phyloP scores from a whole-genome alignment of 2,113 vertebrate genomes.

The Pantherophis guttatus region DNA sequence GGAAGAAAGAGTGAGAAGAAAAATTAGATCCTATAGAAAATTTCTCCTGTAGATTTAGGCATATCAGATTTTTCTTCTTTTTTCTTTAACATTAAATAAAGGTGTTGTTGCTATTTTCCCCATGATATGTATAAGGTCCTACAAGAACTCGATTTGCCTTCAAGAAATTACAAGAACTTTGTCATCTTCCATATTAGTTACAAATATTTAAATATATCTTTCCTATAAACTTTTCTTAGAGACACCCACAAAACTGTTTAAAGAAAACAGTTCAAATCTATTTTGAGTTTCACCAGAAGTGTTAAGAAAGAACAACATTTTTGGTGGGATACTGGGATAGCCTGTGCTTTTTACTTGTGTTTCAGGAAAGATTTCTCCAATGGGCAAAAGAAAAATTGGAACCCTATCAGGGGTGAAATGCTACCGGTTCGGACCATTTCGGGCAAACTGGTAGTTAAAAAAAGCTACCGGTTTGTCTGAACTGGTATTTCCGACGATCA shows the following conservation, averaged over 20 bases:
- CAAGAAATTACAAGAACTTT: background rate
- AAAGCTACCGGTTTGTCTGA: no score
- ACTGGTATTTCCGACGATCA: no score
- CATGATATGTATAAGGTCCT: background rate
- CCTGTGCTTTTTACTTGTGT: background rate
- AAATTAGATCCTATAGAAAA: background rate
- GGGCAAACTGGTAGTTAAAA: no score
- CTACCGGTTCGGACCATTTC: no score
- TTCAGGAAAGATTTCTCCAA: background rate
- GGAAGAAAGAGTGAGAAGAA: background rate
- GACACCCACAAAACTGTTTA: background rate
- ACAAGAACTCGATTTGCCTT: background rate
- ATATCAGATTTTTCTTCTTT: background rate
- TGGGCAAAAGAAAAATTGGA: background rate
- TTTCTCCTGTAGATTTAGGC: background rate
- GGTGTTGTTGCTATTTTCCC: background rate
- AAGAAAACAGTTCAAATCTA: background rate
- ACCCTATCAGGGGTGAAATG: no score
- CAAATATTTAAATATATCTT: background rate
- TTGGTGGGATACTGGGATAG: background rate
- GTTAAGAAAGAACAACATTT: constrained; percentile 1
- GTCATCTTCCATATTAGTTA: background rate
- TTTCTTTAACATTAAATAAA: background rate
- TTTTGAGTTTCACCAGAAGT: background rate
- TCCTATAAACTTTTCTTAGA: background rate